These are phyloP conservation scores for Barbus barbus DNA, from an alignment of 2,113 vertebrate species.

Conservation along the genomic window DNA sequence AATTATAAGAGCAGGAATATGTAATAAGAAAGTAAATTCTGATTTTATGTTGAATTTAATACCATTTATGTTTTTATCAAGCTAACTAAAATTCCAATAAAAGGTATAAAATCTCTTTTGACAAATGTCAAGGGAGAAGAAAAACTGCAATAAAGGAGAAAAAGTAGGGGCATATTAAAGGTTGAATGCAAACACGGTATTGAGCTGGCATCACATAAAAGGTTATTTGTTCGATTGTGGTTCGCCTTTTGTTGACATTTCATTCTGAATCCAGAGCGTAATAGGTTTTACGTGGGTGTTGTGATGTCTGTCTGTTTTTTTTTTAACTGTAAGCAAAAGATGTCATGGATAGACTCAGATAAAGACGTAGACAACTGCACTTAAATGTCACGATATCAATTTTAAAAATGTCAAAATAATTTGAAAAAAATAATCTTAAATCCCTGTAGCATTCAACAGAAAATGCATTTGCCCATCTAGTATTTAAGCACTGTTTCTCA, in stretches of 20 bases:
- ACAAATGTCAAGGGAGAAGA: slow-evolving; percentile 61
- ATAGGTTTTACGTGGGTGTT: slow-evolving; percentile 60
- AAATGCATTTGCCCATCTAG: neutral
- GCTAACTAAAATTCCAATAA: neutral
- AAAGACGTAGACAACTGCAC: neutral
- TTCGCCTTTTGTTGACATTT: slow-evolving; percentile 65
- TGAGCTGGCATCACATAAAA: slow-evolving; percentile 55
- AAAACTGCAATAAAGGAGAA: slow-evolving; percentile 26
- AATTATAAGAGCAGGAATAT: neutral
- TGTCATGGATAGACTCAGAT: neutral
- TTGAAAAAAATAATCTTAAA: neutral
- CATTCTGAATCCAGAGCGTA: slow-evolving; percentile 43
- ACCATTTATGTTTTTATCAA: neutral
- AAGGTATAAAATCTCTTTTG: slow-evolving; percentile 52
- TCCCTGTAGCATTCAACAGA: neutral
- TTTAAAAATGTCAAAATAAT: slow-evolving; percentile 26
- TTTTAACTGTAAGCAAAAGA: neutral
- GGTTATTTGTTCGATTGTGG: slow-evolving; percentile 61
- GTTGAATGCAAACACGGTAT: slow-evolving; percentile 36
- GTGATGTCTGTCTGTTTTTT: slow-evolving; percentile 46
- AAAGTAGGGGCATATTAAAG: slow-evolving; percentile 35
- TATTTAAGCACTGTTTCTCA: neutral
- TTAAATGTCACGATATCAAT: slow-evolving; percentile 13
- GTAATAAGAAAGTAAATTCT: neutral
- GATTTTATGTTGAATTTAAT: neutral